Evolutionary conservation across 2,888 invertebrate genomes (phyloP).

Genomic region (Oasisia sp.): DNA sequence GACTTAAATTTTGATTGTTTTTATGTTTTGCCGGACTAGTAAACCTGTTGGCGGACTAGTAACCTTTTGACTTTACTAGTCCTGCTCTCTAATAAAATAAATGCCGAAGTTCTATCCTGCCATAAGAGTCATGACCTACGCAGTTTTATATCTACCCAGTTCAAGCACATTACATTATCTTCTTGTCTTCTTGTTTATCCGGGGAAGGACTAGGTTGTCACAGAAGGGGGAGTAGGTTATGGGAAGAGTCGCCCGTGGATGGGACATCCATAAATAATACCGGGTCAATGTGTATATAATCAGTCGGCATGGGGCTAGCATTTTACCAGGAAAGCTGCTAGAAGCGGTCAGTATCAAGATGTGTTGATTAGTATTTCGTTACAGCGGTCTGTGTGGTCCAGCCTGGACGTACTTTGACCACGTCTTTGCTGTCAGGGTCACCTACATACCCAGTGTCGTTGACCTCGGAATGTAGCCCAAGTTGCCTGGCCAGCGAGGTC

Average conservation of each 20-base stretch:
- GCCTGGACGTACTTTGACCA: slow-evolving; percentile 3
- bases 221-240: background rate
- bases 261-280: background rate
- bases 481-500: background rate
- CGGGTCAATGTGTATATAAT: background rate
- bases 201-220: background rate
- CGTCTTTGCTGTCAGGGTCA: background rate
- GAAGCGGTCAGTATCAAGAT: background rate
- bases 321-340: background rate
- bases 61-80: too few species aligned
- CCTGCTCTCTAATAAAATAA: too few species aligned
- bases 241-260: background rate
- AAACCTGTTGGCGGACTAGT: too few species aligned
- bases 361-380: background rate
- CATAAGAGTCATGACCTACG: too few species aligned
- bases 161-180: background rate
- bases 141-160: background rate
- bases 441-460: background rate
- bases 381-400: background rate
- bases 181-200: background rate
- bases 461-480: background rate
- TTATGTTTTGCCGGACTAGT: too few species aligned
- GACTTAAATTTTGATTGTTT: too few species aligned
- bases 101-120: too few species aligned
- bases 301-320: too few species aligned